These are phyloP conservation scores for Drosophila azteca DNA, from an alignment of 1,140 invertebrate genomes.

Conservation along the genomic window DNA sequence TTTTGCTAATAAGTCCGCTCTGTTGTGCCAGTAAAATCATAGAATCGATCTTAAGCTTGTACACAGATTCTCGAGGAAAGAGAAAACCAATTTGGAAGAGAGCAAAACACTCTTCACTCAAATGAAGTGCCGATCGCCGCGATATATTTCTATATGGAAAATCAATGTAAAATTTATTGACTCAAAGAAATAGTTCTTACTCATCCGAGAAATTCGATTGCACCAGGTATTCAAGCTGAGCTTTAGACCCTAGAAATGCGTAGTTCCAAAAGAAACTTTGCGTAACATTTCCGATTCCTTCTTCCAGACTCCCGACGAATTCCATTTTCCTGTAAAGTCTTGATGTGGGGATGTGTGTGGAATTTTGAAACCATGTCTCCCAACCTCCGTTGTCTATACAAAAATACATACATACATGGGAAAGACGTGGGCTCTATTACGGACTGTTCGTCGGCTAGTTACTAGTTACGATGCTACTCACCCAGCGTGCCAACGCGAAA, in stretches of 20 bases:
- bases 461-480: constrained; percentile 23
- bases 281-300: constrained; percentile 88
- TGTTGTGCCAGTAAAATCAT: constrained; percentile 87
- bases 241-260: constrained; percentile 88
- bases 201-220: constrained; percentile 87
- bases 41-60: constrained; percentile 85
- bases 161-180: not conserved
- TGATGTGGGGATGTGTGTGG: constrained; percentile 85
- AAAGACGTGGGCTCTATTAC: not conserved
- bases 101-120: constrained; percentile 89
- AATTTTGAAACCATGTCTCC: constrained; percentile 88
- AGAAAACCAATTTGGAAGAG: constrained; percentile 87
- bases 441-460: too few species aligned
- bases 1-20: constrained; percentile 87
- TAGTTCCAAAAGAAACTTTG: constrained; percentile 89
- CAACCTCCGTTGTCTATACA: constrained; percentile 88
- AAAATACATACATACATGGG: not conserved
- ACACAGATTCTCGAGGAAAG: constrained; percentile 87
- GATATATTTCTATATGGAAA: constrained; percentile 73
- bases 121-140: constrained; percentile 87
- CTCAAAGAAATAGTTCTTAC: constrained; percentile 73
- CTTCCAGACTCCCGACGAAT: constrained; percentile 86
- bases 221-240: constrained; percentile 88
- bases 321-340: constrained; percentile 87
- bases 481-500: constrained; percentile 83